Percentiles rank a stretch among this genome's conserved stretches.
Conservation (phyloP, 2,113 vertebrate genomes). For the Lota lota region DNA sequence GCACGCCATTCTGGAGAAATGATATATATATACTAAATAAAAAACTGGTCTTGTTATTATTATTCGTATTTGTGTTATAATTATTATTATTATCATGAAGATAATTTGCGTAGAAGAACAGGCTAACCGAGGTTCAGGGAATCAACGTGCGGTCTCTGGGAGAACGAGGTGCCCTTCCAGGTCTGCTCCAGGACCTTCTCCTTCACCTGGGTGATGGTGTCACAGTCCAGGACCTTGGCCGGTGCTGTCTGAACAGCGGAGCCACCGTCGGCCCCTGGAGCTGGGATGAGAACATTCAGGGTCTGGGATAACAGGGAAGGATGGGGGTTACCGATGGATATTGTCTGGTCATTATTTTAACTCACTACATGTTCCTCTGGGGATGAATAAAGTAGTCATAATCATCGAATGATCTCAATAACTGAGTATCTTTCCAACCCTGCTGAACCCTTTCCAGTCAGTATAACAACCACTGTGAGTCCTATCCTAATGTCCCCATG, state of each 20-base stretch:
- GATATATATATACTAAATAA: not conserved
- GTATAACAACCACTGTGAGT: no score
- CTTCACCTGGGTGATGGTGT: constrained; percentile 97
- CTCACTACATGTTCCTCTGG: no score
- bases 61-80: not conserved
- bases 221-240: constrained; percentile 91
- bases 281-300: constrained; percentile 82
- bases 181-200: constrained; percentile 97
- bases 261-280: constrained; percentile 60
- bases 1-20: constrained; percentile 86
- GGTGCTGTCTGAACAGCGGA: constrained; percentile 75
- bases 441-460: no score
- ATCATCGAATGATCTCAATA: no score
- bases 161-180: constrained; percentile 86
- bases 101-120: no score
- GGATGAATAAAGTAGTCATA: no score
- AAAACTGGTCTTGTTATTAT: not conserved
- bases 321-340: no score
- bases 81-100: not conserved
- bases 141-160: constrained; percentile 86
- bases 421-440: no score
- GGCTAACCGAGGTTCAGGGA: constrained; percentile 86
- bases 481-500: no score
- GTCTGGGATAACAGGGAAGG: constrained; percentile 69
- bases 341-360: no score